Evolutionary conservation across 2,113 vertebrate genomes (phyloP).

Genomic region (Pogonocichla stellata): DNA sequence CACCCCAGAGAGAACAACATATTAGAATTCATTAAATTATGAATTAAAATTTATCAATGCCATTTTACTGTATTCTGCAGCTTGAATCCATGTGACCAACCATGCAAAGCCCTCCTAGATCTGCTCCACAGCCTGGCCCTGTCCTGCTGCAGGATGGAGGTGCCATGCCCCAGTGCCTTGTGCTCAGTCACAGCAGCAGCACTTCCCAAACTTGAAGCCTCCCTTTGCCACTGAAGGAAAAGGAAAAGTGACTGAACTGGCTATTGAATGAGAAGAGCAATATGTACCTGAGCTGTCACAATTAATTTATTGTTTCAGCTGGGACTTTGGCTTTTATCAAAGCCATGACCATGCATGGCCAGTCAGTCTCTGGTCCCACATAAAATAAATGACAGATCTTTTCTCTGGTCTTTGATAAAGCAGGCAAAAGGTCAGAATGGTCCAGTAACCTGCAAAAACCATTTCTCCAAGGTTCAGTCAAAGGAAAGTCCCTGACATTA

Average conservation of each 20-base stretch:
- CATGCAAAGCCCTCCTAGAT: neutral
- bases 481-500: neutral
- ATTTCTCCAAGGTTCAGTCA: neutral
- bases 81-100: neutral
- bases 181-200: neutral
- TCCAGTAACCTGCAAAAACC: neutral
- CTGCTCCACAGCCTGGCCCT: neutral
- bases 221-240: neutral
- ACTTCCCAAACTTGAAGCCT: neutral
- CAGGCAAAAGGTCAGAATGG: neutral
- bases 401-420: neutral
- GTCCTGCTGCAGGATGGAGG: neutral
- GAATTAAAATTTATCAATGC: neutral
- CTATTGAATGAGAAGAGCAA: neutral
- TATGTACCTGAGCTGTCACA: neutral
- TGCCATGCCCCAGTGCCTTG: neutral
- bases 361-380: neutral
- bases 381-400: neutral
- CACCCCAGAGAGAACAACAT: accelerated
- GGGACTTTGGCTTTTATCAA: neutral
- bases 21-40: neutral
- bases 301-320: neutral
- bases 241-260: neutral
- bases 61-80: neutral
- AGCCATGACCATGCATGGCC: neutral